These are phyloP conservation scores for Dasypus novemcinctus DNA, from an alignment of 2,113 vertebrate species.

Conservation along the genomic window DNA sequence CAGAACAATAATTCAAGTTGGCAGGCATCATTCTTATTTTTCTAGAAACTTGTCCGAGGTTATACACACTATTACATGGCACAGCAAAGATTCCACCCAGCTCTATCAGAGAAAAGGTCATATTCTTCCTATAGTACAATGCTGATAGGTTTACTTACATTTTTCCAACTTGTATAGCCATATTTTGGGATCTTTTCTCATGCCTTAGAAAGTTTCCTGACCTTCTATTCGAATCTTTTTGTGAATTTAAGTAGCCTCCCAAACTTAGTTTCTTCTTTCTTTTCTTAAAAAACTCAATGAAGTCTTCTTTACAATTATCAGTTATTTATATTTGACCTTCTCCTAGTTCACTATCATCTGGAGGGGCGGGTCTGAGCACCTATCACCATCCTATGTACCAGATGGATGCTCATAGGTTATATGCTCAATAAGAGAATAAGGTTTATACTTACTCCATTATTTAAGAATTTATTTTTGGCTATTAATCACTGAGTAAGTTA, in stretches of 20 bases:
- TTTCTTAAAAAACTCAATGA: background rate
- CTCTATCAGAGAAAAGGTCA: background rate
- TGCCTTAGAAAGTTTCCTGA: background rate
- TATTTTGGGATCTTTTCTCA: background rate
- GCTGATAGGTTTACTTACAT: background rate
- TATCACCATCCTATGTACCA: background rate
- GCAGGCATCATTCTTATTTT: background rate
- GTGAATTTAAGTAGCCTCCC: background rate
- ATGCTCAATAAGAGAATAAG: background rate
- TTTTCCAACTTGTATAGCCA: background rate
- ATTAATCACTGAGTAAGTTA: constrained; percentile 11
- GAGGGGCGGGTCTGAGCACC: background rate
- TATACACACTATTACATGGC: background rate
- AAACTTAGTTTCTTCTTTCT: background rate
- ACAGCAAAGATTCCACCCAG: background rate
- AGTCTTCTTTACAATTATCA: background rate
- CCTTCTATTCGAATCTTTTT: background rate
- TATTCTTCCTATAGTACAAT: background rate
- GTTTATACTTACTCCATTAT: background rate
- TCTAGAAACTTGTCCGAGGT: background rate
- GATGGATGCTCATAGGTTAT: background rate
- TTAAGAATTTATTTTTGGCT: constrained; percentile 4
- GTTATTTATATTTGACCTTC: background rate
- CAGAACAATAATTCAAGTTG: background rate
- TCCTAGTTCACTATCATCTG: background rate